Evolutionary conservation across 1,140 invertebrate species (phyloP).

Genomic region (Himalopsyche phryganea): DNA sequence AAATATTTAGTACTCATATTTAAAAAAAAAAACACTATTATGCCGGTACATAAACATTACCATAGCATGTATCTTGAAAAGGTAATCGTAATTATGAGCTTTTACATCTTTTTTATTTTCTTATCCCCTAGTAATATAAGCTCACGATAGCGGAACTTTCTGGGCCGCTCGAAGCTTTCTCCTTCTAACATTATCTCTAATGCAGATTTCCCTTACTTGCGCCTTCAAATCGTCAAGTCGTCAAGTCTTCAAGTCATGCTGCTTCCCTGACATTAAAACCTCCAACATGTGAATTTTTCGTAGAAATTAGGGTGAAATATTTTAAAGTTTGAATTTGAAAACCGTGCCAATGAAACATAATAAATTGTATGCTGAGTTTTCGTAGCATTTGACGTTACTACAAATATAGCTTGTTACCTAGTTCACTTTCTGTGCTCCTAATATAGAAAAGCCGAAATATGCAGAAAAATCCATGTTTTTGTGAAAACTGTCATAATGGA

Average conservation of each 20-base stretch:
- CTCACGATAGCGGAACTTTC: conserved; percentile 33
- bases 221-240: background rate
- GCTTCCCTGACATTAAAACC: too few species aligned
- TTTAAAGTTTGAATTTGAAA: too few species aligned
- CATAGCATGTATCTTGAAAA: too few species aligned
- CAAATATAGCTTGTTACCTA: conserved; percentile 23
- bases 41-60: too few species aligned
- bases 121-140: conserved; percentile 38
- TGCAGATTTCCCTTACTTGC: background rate
- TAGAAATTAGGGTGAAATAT: too few species aligned
- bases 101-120: conserved; percentile 15
- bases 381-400: background rate
- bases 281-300: too few species aligned
- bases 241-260: too few species aligned
- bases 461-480: conserved; percentile 46
- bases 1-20: too few species aligned
- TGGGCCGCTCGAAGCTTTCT: conserved; percentile 25
- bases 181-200: conserved; percentile 25
- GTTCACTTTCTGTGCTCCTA: conserved; percentile 35
- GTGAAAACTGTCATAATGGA: conserved; percentile 38
- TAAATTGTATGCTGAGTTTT: too few species aligned
- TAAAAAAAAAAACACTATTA: too few species aligned
- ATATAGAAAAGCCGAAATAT: conserved; percentile 39
- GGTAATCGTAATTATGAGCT: too few species aligned
- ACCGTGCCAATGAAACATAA: background rate